Conservation (phyloP, 1,140 invertebrate species). For the Sipha flava region DNA sequence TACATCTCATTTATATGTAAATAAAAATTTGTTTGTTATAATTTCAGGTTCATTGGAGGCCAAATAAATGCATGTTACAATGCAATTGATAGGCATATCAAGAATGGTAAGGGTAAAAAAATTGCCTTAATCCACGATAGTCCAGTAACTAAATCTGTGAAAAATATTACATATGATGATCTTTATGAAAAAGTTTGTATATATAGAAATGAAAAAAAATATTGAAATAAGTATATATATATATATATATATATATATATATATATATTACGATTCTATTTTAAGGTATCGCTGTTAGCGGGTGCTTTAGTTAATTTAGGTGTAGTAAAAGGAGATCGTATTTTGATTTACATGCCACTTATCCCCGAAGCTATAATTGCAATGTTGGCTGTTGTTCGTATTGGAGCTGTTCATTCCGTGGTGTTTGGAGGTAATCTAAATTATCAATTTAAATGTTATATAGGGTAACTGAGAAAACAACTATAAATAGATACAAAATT, state of each 20-base stretch:
- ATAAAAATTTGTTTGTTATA: no score
- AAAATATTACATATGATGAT: slow-evolving; percentile 70
- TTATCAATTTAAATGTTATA: background rate
- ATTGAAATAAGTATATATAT: background rate
- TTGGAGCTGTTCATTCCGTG: slow-evolving; percentile 79
- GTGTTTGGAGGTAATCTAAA: slow-evolving; percentile 72
- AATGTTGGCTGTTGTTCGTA: slow-evolving; percentile 70
- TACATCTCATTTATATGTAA: no score
- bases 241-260: slow-evolving; percentile 19
- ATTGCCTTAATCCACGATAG: slow-evolving; percentile 83
- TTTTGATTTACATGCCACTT: slow-evolving; percentile 85
- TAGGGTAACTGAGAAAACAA: no score
- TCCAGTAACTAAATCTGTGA: slow-evolving; percentile 66
- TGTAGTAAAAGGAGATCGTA: slow-evolving; percentile 65
- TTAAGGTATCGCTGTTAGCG: slow-evolving; percentile 63
- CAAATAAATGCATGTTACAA: slow-evolving; percentile 90
- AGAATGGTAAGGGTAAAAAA: slow-evolving; percentile 64
- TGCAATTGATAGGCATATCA: slow-evolving; percentile 80
- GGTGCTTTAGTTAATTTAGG: slow-evolving; percentile 64
- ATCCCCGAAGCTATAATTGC: slow-evolving; percentile 78
- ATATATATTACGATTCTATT: background rate
- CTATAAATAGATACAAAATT: no score
- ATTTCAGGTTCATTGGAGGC: slow-evolving; percentile 70
- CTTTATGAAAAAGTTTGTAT: slow-evolving; percentile 62
- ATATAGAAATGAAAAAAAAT: no score